Conservation (phyloP, 1,140 invertebrate species). For the Euwallacea fornicatus region DNA sequence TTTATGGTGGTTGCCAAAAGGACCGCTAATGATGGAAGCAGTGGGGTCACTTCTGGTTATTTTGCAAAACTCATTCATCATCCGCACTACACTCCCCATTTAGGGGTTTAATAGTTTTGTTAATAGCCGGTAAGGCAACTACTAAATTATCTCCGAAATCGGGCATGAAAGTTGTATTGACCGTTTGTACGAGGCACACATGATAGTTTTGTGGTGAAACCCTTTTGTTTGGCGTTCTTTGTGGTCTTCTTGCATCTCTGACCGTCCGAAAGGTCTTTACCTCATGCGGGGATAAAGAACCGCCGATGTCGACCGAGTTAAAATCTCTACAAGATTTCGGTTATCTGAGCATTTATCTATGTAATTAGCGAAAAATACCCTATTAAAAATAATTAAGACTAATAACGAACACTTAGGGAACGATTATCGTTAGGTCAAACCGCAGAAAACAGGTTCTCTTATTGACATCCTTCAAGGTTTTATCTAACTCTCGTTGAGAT, state of each 20-base stretch:
- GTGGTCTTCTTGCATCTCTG: too few species aligned
- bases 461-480: constrained; percentile 31
- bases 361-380: constrained; percentile 38
- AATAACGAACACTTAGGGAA: constrained; percentile 34
- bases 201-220: too few species aligned
- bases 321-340: constrained; percentile 27
- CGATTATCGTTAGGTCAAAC: constrained; percentile 37
- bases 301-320: too few species aligned
- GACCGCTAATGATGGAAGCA: constrained; percentile 43
- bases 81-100: constrained; percentile 19
- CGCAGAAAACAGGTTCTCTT: constrained; percentile 25
- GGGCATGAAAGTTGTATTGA: constrained; percentile 25
- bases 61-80: constrained; percentile 42
- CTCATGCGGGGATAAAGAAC: too few species aligned
- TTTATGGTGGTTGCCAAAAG: constrained; percentile 26
- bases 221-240: too few species aligned
- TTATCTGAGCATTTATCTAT: constrained; percentile 32
- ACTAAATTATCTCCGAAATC: constrained; percentile 22
- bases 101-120: constrained; percentile 38
- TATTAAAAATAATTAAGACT: constrained; percentile 42
- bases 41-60: constrained; percentile 43
- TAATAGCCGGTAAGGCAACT: constrained; percentile 23
- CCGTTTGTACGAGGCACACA: too few species aligned
- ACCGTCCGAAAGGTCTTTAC: too few species aligned
- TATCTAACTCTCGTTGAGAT: constrained; percentile 8